These are phyloP conservation scores for Macrocentrus cingulum DNA, from an alignment of 1,140 invertebrate species.

Conservation along the genomic window DNA sequence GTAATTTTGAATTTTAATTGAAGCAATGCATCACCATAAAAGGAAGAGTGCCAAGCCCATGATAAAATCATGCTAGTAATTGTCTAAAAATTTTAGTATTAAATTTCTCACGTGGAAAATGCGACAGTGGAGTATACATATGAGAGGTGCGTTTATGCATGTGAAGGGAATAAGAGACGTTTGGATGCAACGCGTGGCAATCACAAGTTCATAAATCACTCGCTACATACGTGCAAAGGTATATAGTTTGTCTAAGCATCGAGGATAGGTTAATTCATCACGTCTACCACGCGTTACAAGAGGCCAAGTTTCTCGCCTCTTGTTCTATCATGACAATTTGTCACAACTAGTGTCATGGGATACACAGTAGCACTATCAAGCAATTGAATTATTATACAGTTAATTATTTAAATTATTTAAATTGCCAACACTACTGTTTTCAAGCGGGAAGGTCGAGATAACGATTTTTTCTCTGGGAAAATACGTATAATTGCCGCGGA, in stretches of 20 bases:
- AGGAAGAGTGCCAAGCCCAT: neutral
- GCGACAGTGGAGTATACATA: too few relatives aligned
- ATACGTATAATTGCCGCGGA: neutral
- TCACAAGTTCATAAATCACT: neutral
- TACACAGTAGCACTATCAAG: slow-evolving; percentile 26
- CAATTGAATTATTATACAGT: slow-evolving; percentile 25
- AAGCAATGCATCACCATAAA: neutral
- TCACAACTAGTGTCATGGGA: slow-evolving; percentile 28
- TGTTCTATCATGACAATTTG: slow-evolving; percentile 6
- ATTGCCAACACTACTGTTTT: too few relatives aligned
- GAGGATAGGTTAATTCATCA: too few relatives aligned
- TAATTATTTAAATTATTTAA: slow-evolving; percentile 17
- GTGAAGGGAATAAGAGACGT: neutral
- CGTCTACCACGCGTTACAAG: neutral
- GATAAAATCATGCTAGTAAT: slow-evolving; percentile 8
- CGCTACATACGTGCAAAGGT: neutral
- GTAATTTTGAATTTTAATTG: slow-evolving; percentile 4
- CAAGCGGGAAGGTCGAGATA: too few relatives aligned
- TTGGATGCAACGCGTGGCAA: neutral
- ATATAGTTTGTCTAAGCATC: neutral
- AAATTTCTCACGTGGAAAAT: too few relatives aligned
- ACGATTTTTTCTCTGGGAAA: too few relatives aligned
- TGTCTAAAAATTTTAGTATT: too few relatives aligned
- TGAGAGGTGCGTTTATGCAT: too few relatives aligned
- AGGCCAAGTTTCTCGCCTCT: neutral